Evolutionary conservation across 2,888 invertebrate genomes (phyloP).

Genomic region (Podabrus alpinus): DNA sequence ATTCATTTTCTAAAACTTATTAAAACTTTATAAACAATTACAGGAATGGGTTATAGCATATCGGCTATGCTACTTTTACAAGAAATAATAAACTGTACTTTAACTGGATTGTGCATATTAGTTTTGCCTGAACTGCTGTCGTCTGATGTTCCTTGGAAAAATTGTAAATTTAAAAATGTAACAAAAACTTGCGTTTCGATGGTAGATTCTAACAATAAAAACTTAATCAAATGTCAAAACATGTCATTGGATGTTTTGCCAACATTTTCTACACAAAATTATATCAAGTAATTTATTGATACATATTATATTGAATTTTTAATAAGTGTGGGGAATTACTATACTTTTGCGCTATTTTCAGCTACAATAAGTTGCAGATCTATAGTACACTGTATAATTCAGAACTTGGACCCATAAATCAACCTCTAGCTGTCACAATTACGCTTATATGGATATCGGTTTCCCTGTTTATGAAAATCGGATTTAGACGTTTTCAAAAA

Average conservation of each 20-base stretch:
- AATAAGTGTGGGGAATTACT: neutral
- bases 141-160: neutral
- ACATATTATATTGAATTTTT: neutral
- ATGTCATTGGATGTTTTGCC: neutral
- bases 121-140: neutral
- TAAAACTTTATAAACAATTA: neutral
- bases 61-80: neutral
- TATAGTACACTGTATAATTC: neutral
- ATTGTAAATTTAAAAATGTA: conserved; percentile 7
- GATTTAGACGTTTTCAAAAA: neutral
- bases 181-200: conserved; percentile 4
- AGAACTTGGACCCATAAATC: neutral
- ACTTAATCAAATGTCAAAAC: neutral
- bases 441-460: neutral
- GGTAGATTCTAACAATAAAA: neutral
- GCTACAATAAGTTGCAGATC: neutral
- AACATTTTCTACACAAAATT: conserved; percentile 7
- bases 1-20: neutral
- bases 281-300: conserved; percentile 4
- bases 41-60: conserved; percentile 7
- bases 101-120: conserved; percentile 3
- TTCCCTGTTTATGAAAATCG: neutral
- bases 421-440: neutral
- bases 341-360: neutral
- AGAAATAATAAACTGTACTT: conserved; percentile 7